Conservation (phyloP, 1,140 invertebrate species). For the Euwallacea similis region DNA sequence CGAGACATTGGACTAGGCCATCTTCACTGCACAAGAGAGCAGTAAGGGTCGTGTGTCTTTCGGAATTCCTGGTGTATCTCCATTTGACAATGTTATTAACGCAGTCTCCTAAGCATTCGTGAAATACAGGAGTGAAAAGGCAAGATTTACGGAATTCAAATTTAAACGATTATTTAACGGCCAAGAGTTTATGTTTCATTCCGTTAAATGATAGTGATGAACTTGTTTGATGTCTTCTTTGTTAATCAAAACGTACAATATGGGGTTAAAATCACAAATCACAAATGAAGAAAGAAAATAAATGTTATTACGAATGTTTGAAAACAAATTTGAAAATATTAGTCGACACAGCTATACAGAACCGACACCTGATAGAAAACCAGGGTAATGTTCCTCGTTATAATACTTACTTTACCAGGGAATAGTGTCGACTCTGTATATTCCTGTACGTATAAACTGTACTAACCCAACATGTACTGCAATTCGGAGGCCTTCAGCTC, state of each 20-base stretch:
- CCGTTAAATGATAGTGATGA: too few species aligned
- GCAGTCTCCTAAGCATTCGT: conserved; percentile 71
- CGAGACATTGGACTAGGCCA: conserved; percentile 89
- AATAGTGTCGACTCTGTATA: conserved; percentile 27
- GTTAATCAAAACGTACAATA: too few species aligned
- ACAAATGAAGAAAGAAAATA: too few species aligned
- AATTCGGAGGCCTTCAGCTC: conserved; percentile 59
- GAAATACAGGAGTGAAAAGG: too few species aligned
- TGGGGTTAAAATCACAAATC: too few species aligned
- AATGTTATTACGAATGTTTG: too few species aligned
- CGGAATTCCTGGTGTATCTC: conserved; percentile 78
- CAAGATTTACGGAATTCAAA: too few species aligned
- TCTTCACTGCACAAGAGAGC: conserved; percentile 91
- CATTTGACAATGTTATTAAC: conserved; percentile 97
- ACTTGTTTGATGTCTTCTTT: too few species aligned
- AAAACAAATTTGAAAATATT: neutral
- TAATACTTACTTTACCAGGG: conserved; percentile 10
- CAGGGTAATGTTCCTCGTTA: neutral
- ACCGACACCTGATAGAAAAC: conserved; percentile 21
- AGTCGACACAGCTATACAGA: conserved; percentile 16
- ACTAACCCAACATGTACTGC: conserved; percentile 60
- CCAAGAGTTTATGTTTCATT: too few species aligned
- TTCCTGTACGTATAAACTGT: conserved; percentile 11
- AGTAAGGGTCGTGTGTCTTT: conserved; percentile 86
- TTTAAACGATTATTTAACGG: too few species aligned